Percentiles rank a stretch among this genome's conserved stretches.
phyloP scores from a whole-genome alignment of 2,113 vertebrate genomes.

The Myrmophylax atrothorax region DNA sequence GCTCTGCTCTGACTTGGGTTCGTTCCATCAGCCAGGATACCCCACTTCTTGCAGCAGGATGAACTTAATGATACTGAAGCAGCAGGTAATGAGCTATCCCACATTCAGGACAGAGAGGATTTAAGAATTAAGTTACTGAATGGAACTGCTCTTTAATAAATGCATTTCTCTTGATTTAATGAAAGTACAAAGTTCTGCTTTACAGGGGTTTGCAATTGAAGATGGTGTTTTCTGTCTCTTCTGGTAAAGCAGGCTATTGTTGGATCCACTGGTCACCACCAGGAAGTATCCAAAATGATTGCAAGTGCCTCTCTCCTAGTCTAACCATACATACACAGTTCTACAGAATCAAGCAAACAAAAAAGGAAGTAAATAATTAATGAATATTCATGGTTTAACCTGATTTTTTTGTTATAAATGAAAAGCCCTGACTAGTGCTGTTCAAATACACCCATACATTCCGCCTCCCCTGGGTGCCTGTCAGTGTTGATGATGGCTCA shows the following conservation, averaged over 20 bases:
- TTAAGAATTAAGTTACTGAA: not conserved
- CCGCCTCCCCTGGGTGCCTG: not conserved
- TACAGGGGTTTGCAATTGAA: not conserved
- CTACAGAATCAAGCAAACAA: not conserved
- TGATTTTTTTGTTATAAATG: not conserved
- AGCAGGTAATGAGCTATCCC: not conserved
- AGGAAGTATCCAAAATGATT: not conserved
- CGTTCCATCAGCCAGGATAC: not conserved
- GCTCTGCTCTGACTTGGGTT: not conserved
- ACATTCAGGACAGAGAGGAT: not conserved
- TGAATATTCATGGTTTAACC: not conserved
- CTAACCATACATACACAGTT: not conserved
- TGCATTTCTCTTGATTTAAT: not conserved
- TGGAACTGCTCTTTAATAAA: not conserved
- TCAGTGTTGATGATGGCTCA: not conserved
- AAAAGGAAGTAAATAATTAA: not conserved
- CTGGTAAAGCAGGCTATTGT: not conserved
- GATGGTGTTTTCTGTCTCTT: not conserved
- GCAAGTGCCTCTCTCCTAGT: not conserved
- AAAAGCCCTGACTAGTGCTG: not conserved
- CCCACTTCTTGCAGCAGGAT: not conserved
- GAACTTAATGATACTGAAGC: not conserved
- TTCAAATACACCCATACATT: accelerated
- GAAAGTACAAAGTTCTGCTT: not conserved
- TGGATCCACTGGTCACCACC: not conserved